These are phyloP conservation scores for Nipponia nippon DNA, from an alignment of 2,113 vertebrate species.

Conservation along the genomic window DNA sequence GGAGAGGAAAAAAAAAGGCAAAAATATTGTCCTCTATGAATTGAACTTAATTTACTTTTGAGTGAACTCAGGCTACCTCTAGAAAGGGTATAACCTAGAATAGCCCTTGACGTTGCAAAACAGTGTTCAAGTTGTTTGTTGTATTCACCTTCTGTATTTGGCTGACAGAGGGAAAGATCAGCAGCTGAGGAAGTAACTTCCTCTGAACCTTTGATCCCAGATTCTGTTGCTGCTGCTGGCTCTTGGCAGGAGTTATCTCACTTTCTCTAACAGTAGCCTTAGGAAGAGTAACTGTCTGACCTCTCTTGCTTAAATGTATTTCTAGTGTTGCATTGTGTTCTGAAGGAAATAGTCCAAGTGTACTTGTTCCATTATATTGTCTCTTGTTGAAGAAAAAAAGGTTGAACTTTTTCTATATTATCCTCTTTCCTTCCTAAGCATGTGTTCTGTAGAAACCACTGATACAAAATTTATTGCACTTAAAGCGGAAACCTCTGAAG, in stretches of 20 bases:
- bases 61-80: neutral
- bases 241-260: neutral
- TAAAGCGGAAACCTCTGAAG: neutral
- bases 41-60: neutral
- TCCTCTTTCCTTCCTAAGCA: neutral
- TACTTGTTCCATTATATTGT: neutral
- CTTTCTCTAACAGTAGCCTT: neutral
- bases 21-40: neutral
- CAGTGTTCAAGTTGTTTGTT: neutral
- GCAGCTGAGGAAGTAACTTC: neutral
- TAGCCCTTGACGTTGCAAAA: neutral
- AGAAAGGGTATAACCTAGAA: neutral
- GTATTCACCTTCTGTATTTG: neutral
- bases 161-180: neutral
- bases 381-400: neutral
- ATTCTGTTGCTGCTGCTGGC: neutral
- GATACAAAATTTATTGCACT: neutral
- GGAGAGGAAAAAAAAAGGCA: rapidly evolving
- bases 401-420: neutral
- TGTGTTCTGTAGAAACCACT: neutral
- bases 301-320: neutral
- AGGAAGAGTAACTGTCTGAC: neutral
- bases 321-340: neutral
- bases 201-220: neutral
- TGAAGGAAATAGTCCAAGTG: neutral